Percentiles rank a stretch among this genome's conserved stretches.
phyloP scores from a whole-genome alignment of 2,888 invertebrate species.

The Thalpophila matura region DNA sequence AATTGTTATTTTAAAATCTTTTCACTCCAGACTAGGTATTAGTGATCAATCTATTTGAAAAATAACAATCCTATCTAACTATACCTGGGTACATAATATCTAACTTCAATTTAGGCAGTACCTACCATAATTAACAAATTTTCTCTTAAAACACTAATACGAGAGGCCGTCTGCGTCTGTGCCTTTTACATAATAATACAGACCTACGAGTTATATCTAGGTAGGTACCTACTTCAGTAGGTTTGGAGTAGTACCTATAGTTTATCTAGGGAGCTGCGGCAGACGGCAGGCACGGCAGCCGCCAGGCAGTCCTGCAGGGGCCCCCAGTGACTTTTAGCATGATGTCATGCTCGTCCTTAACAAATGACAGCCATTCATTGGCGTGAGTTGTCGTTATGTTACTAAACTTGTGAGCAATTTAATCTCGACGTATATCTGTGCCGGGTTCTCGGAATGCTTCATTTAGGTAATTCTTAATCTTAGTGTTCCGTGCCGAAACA shows the following conservation, averaged over 20 bases:
- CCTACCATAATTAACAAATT: too few relatives aligned
- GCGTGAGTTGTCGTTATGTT: slow-evolving; percentile 61
- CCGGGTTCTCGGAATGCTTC: slow-evolving; percentile 59
- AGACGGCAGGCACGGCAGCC: slow-evolving; percentile 34
- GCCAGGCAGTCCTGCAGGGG: slow-evolving; percentile 40
- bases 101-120: too few relatives aligned
- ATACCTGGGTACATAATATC: too few relatives aligned
- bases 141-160: too few relatives aligned
- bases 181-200: too few relatives aligned
- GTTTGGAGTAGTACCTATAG: not conserved
- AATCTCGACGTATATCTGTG: slow-evolving; percentile 63
- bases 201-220: not conserved
- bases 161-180: too few relatives aligned
- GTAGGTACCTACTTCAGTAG: not conserved
- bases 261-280: slow-evolving; percentile 16
- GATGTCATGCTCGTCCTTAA: slow-evolving; percentile 70
- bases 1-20: slow-evolving; percentile 16
- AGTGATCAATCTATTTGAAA: too few relatives aligned
- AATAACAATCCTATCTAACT: too few relatives aligned
- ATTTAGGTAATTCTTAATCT: slow-evolving; percentile 42
- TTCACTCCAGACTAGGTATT: too few relatives aligned
- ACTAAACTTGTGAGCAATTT: slow-evolving; percentile 64
- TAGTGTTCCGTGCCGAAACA: slow-evolving; percentile 15
- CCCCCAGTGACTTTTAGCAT: slow-evolving; percentile 52
- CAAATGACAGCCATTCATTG: slow-evolving; percentile 67